Percentiles rank a stretch among this genome's conserved stretches.
These are phyloP conservation scores for Thaumatotibia leucotreta DNA, from an alignment of 1,140 invertebrate species.

Conservation along the genomic window DNA sequence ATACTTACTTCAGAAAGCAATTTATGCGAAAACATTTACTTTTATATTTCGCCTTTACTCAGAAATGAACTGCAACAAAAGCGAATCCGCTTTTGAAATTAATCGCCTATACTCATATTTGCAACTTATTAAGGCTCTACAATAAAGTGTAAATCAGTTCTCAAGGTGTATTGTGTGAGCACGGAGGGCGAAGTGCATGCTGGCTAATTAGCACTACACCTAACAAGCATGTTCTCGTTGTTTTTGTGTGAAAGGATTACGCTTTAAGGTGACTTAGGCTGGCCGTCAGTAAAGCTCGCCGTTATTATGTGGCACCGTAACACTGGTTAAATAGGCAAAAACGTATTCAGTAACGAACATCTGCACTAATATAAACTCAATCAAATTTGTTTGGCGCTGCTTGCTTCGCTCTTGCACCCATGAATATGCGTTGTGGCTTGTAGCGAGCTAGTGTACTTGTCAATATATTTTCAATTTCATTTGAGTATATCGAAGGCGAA, in stretches of 20 bases:
- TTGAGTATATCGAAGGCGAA: too few species aligned
- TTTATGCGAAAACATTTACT: not conserved
- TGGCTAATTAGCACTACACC: constrained; percentile 44
- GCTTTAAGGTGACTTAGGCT: constrained; percentile 45
- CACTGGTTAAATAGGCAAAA: constrained; percentile 58
- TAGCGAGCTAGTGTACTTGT: too few species aligned
- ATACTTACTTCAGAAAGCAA: not conserved
- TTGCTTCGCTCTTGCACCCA: not conserved
- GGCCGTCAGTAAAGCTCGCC: constrained; percentile 36
- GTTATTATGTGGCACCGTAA: constrained; percentile 61
- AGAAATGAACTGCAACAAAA: not conserved
- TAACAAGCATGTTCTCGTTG: constrained; percentile 25
- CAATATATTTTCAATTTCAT: too few species aligned
- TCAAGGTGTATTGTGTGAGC: not conserved
- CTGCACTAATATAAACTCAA: not conserved
- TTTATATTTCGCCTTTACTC: not conserved
- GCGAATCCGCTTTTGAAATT: not conserved
- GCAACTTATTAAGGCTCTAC: not conserved
- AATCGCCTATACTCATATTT: not conserved
- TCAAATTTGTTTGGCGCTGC: not conserved
- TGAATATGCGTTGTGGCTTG: too few species aligned
- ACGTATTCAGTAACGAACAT: not conserved
- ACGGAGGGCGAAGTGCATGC: constrained; percentile 2
- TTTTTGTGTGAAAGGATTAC: constrained; percentile 47
- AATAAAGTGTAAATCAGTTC: not conserved